Conservation (phyloP, 2,888 invertebrate species). For the Sarcophaga subvicina region DNA sequence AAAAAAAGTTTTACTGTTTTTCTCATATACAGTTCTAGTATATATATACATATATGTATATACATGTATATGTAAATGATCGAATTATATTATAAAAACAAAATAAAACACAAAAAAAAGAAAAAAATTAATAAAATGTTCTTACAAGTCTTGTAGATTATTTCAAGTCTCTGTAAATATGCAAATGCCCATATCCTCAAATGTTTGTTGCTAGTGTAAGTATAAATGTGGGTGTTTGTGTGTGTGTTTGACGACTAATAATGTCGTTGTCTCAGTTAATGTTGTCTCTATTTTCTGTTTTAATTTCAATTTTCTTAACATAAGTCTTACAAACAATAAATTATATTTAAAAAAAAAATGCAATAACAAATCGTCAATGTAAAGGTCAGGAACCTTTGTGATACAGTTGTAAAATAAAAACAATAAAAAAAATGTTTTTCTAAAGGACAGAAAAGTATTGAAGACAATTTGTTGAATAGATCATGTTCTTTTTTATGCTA, state of each 20-base stretch:
- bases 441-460: slow-evolving; percentile 27
- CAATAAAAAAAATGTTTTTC: background rate
- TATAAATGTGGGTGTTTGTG: no score
- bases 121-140: no score
- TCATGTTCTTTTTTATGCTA: slow-evolving; percentile 23
- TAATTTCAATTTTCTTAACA: slow-evolving; percentile 40
- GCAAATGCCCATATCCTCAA: background rate
- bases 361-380: slow-evolving; percentile 59
- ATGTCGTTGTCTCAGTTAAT: slow-evolving; percentile 4
- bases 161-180: no score
- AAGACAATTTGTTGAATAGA: slow-evolving; percentile 42
- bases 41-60: no score
- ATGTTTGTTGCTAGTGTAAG: slow-evolving; percentile 13
- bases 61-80: no score
- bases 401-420: slow-evolving; percentile 25
- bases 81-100: no score
- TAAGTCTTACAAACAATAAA: background rate
- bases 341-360: background rate
- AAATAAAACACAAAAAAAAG: no score
- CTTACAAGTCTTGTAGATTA: no score
- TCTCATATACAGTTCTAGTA: no score
- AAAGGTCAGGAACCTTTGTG: slow-evolving; percentile 67
- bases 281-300: slow-evolving; percentile 20
- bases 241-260: background rate
- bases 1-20: no score